Base-by-base conservation (phyloP, 2,113 vertebrate species). In the Chauna torquata region DNA sequence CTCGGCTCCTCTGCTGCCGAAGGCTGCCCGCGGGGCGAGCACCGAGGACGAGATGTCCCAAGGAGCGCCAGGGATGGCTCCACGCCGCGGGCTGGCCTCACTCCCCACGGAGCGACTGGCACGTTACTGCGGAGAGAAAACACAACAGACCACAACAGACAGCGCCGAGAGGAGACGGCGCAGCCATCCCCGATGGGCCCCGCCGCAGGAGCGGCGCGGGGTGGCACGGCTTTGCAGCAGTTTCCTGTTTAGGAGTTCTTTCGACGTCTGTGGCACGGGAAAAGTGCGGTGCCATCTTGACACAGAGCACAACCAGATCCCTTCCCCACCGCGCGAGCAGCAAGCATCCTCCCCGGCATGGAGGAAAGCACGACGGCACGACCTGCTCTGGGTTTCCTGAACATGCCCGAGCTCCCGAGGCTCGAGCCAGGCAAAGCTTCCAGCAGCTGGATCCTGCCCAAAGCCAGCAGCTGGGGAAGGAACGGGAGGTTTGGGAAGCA, bases 61-160 rank as follows among this genome's bases (percentile, higher is more conserved):
- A 82, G 44, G 55, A 91, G 28, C 36, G 17, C 0, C 84, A 1
- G 1, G 57, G 68, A 66, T 75, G 0, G 0, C 82, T 64, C 84
- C 58, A 64, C 0, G 2, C 84, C 58, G 62, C 0, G 2, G 80
- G 81, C 82, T 86, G 95, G 90, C 92, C 90, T 76, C 17, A 8
- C 85, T 95, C 76, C 93, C 66, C 66, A 23, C 74, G 66, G 76
- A 95, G 84, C 50, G 68, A 13, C 76, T 68, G 85, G 92, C 92
- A 95, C 0, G 86, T 96, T 96, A 88, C 94, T 94, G 93, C 11
- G 34, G 86, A 94, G 78, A 92, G 82, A 76, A 95, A 88, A 92
- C 87, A 88, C 75, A 96, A 94, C 93, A 95, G 86, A 94, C 57
- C 42, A 58, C 69, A 84, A 82, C 69, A 84, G 58, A 47, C 50